Percentiles rank a stretch among this genome's conserved stretches.
phyloP scores from a whole-genome alignment of 2,888 invertebrate genomes.

The Idaea biselata region DNA sequence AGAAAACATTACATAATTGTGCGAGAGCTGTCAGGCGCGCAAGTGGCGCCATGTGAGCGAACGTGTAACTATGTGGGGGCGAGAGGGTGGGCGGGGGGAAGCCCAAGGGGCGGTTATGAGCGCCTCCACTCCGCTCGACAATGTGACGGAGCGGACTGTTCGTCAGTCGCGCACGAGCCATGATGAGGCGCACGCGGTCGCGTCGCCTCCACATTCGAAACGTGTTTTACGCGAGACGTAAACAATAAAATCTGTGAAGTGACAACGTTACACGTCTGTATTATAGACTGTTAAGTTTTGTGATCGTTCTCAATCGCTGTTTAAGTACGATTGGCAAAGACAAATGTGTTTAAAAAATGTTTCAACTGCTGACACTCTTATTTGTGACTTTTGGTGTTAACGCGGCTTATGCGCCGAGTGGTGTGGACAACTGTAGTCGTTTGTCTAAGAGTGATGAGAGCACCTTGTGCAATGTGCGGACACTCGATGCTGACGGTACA shows the following conservation, averaged over 20 bases:
- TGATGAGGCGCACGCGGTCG: slow-evolving; percentile 68
- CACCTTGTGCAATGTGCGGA: slow-evolving; percentile 85
- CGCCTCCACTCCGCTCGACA: slow-evolving; percentile 60
- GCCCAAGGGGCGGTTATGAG: slow-evolving; percentile 59
- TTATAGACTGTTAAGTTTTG: slow-evolving; percentile 42
- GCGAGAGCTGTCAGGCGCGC: slow-evolving; percentile 65
- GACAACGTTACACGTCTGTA: slow-evolving; percentile 48
- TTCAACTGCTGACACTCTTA: slow-evolving; percentile 75
- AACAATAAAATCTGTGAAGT: slow-evolving; percentile 66
- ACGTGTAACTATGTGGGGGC: slow-evolving; percentile 73
- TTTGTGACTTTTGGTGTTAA: slow-evolving; percentile 76
- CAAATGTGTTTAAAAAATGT: slow-evolving; percentile 77
- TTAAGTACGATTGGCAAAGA: slow-evolving; percentile 45
- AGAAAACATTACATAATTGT: slow-evolving; percentile 79
- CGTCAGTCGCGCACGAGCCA: slow-evolving; percentile 69
- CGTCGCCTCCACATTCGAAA: slow-evolving; percentile 52
- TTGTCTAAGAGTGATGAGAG: slow-evolving; percentile 71
- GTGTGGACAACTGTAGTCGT: slow-evolving; percentile 66
- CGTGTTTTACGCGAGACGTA: slow-evolving; percentile 67
- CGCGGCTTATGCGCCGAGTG: slow-evolving; percentile 66
- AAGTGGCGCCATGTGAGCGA: slow-evolving; percentile 75
- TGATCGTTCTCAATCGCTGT: slow-evolving; percentile 47
- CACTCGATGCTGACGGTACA: slow-evolving; percentile 85
- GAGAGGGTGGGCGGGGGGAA: slow-evolving; percentile 55
- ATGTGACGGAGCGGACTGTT: slow-evolving; percentile 52